phyloP scores from a whole-genome alignment of 1,140 invertebrate species.

The Papilio polytes region DNA sequence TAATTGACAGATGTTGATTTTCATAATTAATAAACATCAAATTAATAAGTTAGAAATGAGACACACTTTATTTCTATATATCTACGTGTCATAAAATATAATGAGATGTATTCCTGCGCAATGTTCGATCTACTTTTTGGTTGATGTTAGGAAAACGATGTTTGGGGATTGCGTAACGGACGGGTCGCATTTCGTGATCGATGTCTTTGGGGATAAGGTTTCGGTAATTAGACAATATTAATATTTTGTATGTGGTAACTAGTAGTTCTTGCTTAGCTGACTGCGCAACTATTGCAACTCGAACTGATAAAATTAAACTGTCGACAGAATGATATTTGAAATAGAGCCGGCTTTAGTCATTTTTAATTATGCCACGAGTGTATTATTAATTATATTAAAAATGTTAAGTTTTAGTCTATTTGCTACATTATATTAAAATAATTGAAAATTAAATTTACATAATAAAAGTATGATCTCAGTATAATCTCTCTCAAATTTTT shows the following conservation, averaged over 20 bases:
- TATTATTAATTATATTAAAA: no score
- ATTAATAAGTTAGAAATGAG: neutral
- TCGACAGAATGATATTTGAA: slow-evolving; percentile 22
- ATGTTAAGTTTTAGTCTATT: no score
- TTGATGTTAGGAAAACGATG: slow-evolving; percentile 50
- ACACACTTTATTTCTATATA: slow-evolving; percentile 5
- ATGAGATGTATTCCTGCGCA: slow-evolving; percentile 58
- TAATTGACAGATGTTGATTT: slow-evolving; percentile 27
- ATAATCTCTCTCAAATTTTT: no score
- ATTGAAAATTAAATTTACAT: no score
- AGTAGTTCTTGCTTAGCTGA: slow-evolving; percentile 34
- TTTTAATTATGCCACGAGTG: neutral
- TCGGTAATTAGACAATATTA: slow-evolving; percentile 77
- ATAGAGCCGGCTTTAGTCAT: neutral
- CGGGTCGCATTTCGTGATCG: slow-evolving; percentile 73
- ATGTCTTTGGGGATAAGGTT: slow-evolving; percentile 74
- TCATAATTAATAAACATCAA: slow-evolving; percentile 4
- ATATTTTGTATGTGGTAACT: slow-evolving; percentile 66
- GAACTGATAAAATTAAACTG: slow-evolving; percentile 31
- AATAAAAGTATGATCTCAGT: no score
- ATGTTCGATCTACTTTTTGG: slow-evolving; percentile 62
- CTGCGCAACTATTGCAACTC: slow-evolving; percentile 36
- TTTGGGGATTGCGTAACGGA: slow-evolving; percentile 55
- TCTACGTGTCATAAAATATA: slow-evolving; percentile 30
- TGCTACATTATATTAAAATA: no score